Percentiles rank a stretch among this genome's conserved stretches.
Conservation (phyloP, 2,113 vertebrate species). For the Heterochromis multidens region DNA sequence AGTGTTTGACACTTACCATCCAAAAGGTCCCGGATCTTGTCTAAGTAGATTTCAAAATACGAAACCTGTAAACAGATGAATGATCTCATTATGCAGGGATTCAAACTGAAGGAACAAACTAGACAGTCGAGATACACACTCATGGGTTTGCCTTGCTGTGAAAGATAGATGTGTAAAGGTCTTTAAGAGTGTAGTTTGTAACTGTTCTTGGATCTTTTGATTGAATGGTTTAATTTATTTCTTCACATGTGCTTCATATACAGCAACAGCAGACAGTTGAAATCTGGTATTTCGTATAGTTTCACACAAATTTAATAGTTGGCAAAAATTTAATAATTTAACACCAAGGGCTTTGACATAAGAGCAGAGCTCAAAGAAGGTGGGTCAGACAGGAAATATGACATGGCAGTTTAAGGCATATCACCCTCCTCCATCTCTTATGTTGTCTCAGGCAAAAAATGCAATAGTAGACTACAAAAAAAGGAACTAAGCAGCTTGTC, state of each 20-base stretch:
- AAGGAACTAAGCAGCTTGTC: neutral
- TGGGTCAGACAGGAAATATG: neutral
- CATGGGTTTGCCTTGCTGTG: neutral
- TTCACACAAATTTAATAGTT: neutral
- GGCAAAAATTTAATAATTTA: no score
- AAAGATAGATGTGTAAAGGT: neutral
- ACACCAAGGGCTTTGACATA: neutral
- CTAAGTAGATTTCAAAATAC: conserved; percentile 96
- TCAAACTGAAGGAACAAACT: neutral
- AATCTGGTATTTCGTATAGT: neutral
- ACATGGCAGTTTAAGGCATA: neutral
- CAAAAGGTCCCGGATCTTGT: conserved; percentile 93
- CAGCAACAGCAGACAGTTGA: neutral
- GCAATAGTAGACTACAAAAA: neutral
- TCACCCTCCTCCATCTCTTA: neutral
- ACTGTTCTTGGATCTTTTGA: neutral
- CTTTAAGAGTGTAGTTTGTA: neutral
- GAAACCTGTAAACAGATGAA: conserved; percentile 80
- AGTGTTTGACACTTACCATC: conserved; percentile 79
- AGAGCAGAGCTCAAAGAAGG: neutral
- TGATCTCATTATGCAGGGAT: neutral
- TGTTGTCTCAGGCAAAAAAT: neutral
- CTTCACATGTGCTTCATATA: neutral
- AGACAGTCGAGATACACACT: neutral
- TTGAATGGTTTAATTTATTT: neutral